Percentiles rank a stretch among this genome's conserved stretches.
These are phyloP conservation scores for Cladorhizidae sp. DNA, from an alignment of 37 sponge, comb jelly and placozoan species.

Conservation along the genomic window DNA sequence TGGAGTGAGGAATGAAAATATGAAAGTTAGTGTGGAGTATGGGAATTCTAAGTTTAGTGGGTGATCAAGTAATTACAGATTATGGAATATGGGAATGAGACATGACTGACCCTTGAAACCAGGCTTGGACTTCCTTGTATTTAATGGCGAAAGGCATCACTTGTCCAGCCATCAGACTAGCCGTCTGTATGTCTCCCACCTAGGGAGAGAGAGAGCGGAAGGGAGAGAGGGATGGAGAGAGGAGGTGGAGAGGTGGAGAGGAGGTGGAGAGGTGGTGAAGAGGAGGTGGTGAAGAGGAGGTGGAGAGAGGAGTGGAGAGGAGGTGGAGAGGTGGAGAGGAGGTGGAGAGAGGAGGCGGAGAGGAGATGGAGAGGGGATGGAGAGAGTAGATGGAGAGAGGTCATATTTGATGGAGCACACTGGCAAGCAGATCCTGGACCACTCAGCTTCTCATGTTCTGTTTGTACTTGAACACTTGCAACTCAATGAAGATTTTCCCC, in stretches of 20 bases:
- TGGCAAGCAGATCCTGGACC: too few relatives aligned
- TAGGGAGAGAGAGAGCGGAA: constrained; percentile 7
- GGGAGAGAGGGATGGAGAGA: constrained; percentile 8
- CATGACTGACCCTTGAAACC: constrained; percentile 73
- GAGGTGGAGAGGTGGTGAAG: background rate
- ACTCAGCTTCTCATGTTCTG: too few relatives aligned
- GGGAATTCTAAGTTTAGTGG: too few relatives aligned
- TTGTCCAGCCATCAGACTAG: constrained; percentile 75
- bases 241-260: background rate
- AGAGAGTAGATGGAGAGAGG: background rate
- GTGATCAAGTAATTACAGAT: background rate
- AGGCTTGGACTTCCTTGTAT: constrained; percentile 37
- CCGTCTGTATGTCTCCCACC: constrained; percentile 90
- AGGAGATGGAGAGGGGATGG: background rate
- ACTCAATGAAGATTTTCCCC: too few relatives aligned
- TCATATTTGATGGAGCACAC: too few relatives aligned
- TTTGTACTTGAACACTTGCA: too few relatives aligned
- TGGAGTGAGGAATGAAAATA: background rate
- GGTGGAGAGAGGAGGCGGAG: background rate
- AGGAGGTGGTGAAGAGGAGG: too few relatives aligned
- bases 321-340: background rate
- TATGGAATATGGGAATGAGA: background rate
- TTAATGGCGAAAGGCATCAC: constrained; percentile 38
- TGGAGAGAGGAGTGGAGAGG: background rate
- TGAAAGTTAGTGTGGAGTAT: background rate